Conservation (phyloP, 2,797 vertebrate species). For the Spondyliosoma cantharus region DNA sequence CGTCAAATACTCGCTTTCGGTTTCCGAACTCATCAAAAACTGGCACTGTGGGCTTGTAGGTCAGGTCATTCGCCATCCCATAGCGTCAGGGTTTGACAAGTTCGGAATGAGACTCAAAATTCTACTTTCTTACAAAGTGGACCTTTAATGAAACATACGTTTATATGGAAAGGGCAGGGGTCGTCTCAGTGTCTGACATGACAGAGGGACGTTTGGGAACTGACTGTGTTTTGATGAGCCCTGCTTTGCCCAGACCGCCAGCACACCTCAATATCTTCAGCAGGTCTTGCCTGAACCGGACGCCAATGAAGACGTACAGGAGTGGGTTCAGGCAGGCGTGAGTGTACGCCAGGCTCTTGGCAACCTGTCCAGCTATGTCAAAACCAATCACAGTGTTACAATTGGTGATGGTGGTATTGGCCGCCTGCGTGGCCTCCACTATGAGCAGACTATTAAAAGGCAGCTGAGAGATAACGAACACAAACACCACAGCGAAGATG, state of each 20-base stretch:
- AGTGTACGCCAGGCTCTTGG: slow-evolving; percentile 88
- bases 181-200: slow-evolving; percentile 85
- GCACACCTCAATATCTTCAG: slow-evolving; percentile 75
- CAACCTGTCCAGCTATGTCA: slow-evolving; percentile 86
- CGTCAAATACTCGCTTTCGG: too few species aligned
- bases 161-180: slow-evolving; percentile 84
- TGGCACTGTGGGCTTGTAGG: too few species aligned
- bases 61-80: too few species aligned
- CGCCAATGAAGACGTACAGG: slow-evolving; percentile 90
- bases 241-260: slow-evolving; percentile 65
- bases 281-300: slow-evolving; percentile 88
- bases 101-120: too few species aligned
- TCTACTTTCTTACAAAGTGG: too few species aligned
- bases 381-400: slow-evolving; percentile 74
- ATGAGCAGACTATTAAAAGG: slow-evolving; percentile 88
- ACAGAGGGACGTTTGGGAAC: slow-evolving; percentile 83
- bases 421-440: slow-evolving; percentile 81
- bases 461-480: slow-evolving; percentile 90
- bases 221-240: slow-evolving; percentile 58
- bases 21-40: too few species aligned
- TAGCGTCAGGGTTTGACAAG: too few species aligned
- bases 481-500: slow-evolving; percentile 85
- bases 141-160: not conserved
- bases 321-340: slow-evolving; percentile 94
- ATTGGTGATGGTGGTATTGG: slow-evolving; percentile 63